Evolutionary conservation across 2,888 invertebrate genomes (phyloP).

Genomic region (Agapostemon virescens): DNA sequence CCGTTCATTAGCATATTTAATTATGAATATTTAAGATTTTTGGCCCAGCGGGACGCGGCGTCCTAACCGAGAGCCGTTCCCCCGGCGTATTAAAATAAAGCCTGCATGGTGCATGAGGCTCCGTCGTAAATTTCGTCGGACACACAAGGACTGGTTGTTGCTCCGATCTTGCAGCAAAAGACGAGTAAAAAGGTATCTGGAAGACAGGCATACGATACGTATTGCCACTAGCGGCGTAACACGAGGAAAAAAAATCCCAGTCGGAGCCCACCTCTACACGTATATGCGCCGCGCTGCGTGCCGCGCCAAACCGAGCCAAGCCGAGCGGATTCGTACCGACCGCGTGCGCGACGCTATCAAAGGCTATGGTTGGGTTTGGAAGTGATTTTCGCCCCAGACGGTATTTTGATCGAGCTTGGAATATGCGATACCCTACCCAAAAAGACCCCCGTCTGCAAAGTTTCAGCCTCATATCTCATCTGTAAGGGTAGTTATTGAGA

Average conservation of each 20-base stretch:
- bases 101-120: conserved; percentile 73
- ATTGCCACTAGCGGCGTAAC: conserved; percentile 71
- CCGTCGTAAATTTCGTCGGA: conserved; percentile 76
- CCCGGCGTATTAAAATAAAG: conserved; percentile 77
- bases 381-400: too few species aligned
- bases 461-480: too few species aligned
- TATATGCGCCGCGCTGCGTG: conserved; percentile 22
- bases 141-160: conserved; percentile 74
- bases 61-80: conserved; percentile 61
- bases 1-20: conserved; percentile 79
- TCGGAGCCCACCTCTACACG: conserved; percentile 49
- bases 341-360: conserved; percentile 23
- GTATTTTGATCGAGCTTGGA: too few species aligned
- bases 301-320: conserved; percentile 2
- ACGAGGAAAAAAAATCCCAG: conserved; percentile 52
- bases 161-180: conserved; percentile 72
- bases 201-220: conserved; percentile 74
- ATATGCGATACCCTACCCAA: too few species aligned
- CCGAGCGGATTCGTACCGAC: neutral
- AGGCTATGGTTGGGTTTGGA: too few species aligned
- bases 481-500: too few species aligned
- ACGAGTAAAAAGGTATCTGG: conserved; percentile 72
- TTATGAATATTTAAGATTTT: conserved; percentile 79
- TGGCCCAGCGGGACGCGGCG: conserved; percentile 75
- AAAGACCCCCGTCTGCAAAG: too few species aligned